Evolutionary conservation across 2,888 invertebrate species (phyloP).

Genomic region (Gymnocheta viridis): DNA sequence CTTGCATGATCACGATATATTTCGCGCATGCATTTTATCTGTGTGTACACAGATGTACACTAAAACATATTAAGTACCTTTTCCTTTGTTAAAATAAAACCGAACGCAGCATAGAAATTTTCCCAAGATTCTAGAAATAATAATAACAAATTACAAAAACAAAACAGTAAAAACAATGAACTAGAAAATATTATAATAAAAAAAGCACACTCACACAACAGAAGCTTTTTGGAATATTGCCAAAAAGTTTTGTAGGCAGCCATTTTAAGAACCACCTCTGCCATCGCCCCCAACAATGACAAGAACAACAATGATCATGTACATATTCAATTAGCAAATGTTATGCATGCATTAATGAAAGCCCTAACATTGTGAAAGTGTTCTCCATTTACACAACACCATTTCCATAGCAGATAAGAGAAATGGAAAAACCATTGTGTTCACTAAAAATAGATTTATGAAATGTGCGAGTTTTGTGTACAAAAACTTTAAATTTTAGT

Average conservation of each 20-base stretch:
- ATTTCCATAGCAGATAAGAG: not conserved
- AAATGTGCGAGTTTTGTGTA: no score
- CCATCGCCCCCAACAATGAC: not conserved
- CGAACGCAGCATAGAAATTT: conserved; percentile 30
- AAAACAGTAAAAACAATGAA: conserved; percentile 6
- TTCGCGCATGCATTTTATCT: no score
- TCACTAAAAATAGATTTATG: not conserved
- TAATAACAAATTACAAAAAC: conserved; percentile 41
- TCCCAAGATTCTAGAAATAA: conserved; percentile 39
- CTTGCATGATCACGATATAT: no score
- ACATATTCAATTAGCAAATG: conserved; percentile 67
- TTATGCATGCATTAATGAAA: conserved; percentile 60
- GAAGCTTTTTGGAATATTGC: conserved; percentile 59
- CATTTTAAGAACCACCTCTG: conserved; percentile 20
- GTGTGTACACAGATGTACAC: no score
- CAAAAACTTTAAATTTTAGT: not conserved
- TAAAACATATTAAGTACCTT: no score
- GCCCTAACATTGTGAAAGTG: conserved; percentile 48
- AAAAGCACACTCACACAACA: conserved; percentile 28
- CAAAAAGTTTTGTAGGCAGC: conserved; percentile 65
- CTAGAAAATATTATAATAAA: not conserved
- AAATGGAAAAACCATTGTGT: not conserved
- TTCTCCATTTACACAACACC: conserved; percentile 27
- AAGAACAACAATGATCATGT: conserved; percentile 63
- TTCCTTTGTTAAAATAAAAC: conserved; percentile 54